These are phyloP conservation scores for Megaceryle torquata DNA, from an alignment of 2,113 vertebrate genomes.

Conservation along the genomic window DNA sequence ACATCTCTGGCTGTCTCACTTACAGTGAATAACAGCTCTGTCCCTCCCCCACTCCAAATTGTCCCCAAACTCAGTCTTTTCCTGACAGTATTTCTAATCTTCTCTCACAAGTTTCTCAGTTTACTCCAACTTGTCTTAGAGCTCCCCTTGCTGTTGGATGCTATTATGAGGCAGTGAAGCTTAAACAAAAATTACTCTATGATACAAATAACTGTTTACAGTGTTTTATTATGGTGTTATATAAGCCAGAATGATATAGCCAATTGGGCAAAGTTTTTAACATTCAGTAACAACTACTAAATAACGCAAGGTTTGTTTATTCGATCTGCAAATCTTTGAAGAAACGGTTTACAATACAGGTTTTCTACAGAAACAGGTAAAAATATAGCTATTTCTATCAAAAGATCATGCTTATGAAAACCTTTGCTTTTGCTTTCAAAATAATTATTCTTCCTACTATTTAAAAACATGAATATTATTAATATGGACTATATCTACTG, in stretches of 20 bases:
- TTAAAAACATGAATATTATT: background rate
- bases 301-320: background rate
- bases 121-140: slow-evolving; percentile 56
- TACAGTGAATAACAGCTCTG: background rate
- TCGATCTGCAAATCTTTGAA: background rate
- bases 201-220: background rate
- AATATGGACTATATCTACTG: background rate
- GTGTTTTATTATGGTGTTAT: background rate
- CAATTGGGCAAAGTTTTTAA: background rate
- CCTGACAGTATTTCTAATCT: background rate
- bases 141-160: slow-evolving; percentile 61
- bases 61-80: background rate
- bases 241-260: background rate
- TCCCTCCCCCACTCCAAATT: background rate
- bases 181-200: background rate
- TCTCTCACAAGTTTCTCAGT: background rate
- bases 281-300: background rate
- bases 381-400: background rate
- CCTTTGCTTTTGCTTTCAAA: background rate
- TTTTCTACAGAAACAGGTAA: background rate
- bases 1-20: background rate
- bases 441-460: background rate
- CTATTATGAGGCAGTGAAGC: background rate
- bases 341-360: background rate
- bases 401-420: background rate